Base-by-base conservation (phyloP, 2,113 vertebrate species). In the Uropsilus gracilis region DNA sequence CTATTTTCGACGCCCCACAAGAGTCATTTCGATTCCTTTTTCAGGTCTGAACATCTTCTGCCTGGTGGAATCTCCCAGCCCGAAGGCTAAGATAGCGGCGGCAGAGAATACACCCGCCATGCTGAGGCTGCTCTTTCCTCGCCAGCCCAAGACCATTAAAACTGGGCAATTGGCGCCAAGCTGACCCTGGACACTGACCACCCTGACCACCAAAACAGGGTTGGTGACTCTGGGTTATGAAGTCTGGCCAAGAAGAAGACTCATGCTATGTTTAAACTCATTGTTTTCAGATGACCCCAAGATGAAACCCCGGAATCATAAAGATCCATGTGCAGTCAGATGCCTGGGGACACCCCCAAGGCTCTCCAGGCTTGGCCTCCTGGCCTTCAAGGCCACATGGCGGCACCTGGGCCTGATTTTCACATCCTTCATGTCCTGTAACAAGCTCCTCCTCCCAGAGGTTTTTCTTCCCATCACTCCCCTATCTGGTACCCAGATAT, bases 341-440 rank as follows among this genome's bases (percentile, higher is more conserved):
- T 64, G 48, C 37, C 89, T 28, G n/a, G 80, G 85, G 69, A 32
- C 55, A n/a, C 6, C 22, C 57, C 46, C 11, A 1, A 48, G 69
- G 63, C 16, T 57, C 55, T 7, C 34, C 46, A 32, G 12, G 12
- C 8, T 1, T 39, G 72, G 85, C 30, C 64, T 61, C 63, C 0
- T 0, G 18, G 11, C n/a, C 69, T 59, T 8, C 39, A 30, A 57
- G 28, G 37, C 37, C 86, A 84, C 28, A 6, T 26, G 5, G 0
- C 12, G 50, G 77, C 28, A 39, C 76, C 46, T 48, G 14, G 57
- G 83, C 32, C 76, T 24, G 30, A 69, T 5, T 12, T 44, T 8
- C 34, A 9, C 4, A 11, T 3, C 30, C 57, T 30, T 4, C 13
- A 1, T 3, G 0, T 26, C 2, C 1, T 8, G 6, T n/a, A 0